A percentile compares a stretch with the other conserved stretches of the same genome.
These are phyloP conservation scores for Schrankia costaestrigalis DNA, from an alignment of 2,888 invertebrate genomes.

Conservation along the genomic window DNA sequence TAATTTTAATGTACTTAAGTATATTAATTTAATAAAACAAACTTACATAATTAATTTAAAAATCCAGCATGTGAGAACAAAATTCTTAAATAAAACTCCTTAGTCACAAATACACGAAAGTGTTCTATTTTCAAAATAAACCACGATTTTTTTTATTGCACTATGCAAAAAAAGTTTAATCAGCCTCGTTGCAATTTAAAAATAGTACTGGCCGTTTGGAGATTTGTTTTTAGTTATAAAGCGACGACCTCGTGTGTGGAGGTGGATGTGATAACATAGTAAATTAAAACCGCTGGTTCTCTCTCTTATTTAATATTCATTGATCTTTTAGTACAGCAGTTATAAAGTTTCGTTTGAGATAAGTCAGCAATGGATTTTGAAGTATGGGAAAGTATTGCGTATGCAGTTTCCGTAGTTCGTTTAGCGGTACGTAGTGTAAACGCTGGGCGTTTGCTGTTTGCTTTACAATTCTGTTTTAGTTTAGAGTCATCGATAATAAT, in stretches of 20 bases:
- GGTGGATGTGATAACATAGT: slow-evolving; percentile 33
- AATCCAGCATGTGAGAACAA: slow-evolving; percentile 21
- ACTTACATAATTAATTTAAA: slow-evolving; percentile 7
- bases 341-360: background rate
- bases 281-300: slow-evolving; percentile 5
- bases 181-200: slow-evolving; percentile 29
- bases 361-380: slow-evolving; percentile 8
- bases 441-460: too few species aligned
- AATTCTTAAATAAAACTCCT: slow-evolving; percentile 12
- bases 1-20: too few species aligned
- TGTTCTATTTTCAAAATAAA: slow-evolving; percentile 22
- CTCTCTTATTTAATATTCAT: slow-evolving; percentile 6
- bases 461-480: too few species aligned
- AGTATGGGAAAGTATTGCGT: too few species aligned
- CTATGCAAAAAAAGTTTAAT: slow-evolving; percentile 23
- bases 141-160: slow-evolving; percentile 21
- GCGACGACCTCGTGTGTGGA: slow-evolving; percentile 34
- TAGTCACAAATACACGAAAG: slow-evolving; percentile 22
- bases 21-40: background rate
- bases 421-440: too few species aligned
- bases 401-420: too few species aligned
- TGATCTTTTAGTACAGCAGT: background rate
- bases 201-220: slow-evolving; percentile 47
- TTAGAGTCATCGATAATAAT: too few species aligned
- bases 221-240: slow-evolving; percentile 51